Evolutionary conservation across 2,888 invertebrate species (phyloP).

Genomic region (Ormyrus pomaceus): DNA sequence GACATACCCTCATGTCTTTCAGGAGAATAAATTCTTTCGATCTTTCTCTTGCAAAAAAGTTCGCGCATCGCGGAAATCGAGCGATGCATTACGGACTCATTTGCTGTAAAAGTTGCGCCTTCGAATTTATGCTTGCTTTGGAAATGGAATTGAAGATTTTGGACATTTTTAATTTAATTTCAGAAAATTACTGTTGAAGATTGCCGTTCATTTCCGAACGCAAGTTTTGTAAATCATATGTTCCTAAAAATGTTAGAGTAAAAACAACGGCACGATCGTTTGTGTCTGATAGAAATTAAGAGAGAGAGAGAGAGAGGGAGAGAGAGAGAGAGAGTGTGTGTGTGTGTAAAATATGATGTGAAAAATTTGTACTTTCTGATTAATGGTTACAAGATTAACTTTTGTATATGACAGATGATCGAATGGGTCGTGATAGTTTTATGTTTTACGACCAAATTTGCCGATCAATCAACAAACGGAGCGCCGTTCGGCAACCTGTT

Average conservation of each 20-base stretch:
- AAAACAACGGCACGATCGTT: constrained; percentile 14
- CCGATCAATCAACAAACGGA: too few relatives aligned
- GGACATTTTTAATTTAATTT: too few relatives aligned
- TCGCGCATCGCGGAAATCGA: neutral
- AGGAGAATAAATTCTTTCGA: neutral
- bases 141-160: too few relatives aligned
- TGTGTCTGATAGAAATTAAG: constrained; percentile 13
- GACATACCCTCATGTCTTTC: constrained; percentile 23
- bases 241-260: constrained; percentile 60
- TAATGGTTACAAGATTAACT: neutral
- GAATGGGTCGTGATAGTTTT: too few relatives aligned
- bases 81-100: neutral
- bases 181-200: too few relatives aligned
- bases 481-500: too few relatives aligned
- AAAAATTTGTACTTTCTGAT: constrained; percentile 4
- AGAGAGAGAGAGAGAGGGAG: neutral
- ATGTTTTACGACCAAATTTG: too few relatives aligned
- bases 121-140: neutral
- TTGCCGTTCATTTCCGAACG: constrained; percentile 30
- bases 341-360: too few relatives aligned
- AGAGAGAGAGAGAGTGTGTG: neutral
- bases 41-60: constrained; percentile 1
- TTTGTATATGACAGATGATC: constrained; percentile 7
- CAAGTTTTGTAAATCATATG: constrained; percentile 59
- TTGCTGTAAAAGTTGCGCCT: neutral